phyloP scores from a whole-genome alignment of 2,888 invertebrate genomes.

The Ophioninae sp. region DNA sequence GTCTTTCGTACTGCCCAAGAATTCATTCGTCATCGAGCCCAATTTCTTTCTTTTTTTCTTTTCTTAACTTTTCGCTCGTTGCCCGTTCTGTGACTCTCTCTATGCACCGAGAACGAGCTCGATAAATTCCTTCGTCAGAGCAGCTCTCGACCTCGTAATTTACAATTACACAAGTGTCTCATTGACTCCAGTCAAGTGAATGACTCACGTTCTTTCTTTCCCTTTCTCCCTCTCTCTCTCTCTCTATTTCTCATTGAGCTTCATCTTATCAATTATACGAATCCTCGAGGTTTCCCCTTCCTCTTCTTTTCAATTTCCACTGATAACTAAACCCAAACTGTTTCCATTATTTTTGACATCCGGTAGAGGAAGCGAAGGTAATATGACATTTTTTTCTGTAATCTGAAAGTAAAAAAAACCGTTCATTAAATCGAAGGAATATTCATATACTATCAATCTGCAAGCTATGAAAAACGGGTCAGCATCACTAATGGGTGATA shows the following conservation, averaged over 20 bases:
- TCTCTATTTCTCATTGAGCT: constrained; percentile 49
- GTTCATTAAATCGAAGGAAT: too few relatives aligned
- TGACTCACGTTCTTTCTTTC: constrained; percentile 70
- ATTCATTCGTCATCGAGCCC: constrained; percentile 22
- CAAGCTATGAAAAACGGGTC: too few relatives aligned
- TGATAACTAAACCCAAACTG: neutral
- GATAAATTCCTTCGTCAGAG: constrained; percentile 61
- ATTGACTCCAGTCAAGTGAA: constrained; percentile 75
- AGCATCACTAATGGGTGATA: too few relatives aligned
- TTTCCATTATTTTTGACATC: neutral
- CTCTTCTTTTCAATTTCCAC: neutral
- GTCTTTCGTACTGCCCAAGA: neutral
- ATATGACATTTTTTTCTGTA: too few relatives aligned
- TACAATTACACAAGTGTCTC: constrained; percentile 72
- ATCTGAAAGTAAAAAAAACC: too few relatives aligned
- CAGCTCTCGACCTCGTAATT: constrained; percentile 66
- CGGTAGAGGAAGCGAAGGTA: too few relatives aligned
- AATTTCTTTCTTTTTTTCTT: constrained; percentile 42
- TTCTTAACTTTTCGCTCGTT: neutral
- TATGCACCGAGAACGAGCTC: constrained; percentile 41
- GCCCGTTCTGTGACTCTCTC: constrained; percentile 3
- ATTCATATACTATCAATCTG: too few relatives aligned
- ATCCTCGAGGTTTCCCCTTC: constrained; percentile 57
- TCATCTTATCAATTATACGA: constrained; percentile 70
- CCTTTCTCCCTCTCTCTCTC: constrained; percentile 26